Base-by-base conservation (phyloP, 1,140 invertebrate species). In the Leguminivora glycinivorella region DNA sequence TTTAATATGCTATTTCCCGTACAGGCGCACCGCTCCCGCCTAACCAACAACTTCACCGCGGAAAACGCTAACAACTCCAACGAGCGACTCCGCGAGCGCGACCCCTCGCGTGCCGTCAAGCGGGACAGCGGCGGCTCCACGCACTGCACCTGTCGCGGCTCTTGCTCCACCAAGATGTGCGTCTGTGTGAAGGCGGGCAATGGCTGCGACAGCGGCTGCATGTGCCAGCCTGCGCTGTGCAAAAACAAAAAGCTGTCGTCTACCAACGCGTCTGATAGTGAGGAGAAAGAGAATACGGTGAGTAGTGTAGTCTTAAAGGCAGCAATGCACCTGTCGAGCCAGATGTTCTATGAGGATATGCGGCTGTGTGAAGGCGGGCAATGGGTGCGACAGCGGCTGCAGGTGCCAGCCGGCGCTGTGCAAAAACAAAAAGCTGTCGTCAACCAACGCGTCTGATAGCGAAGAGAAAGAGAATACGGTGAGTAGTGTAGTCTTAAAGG, bases 131-230 rank as follows among this genome's bases (percentile, higher is more conserved):
- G 93, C 68, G 94, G 92, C 14, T 75, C 90, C 0, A 74, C 92
- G n/a, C 92, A 92, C 77, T 95, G 95, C 79, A 78, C 82, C 7
- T 95, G 95, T 75, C 94, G 94, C 82, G 93, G 92, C 3, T 90
- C 89, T 66, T 95, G 94, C 79, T 81, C 85, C 70, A 92, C 90
- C 24, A 92, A 92, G 70, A 72, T 93, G 19, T 95, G 94, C 83
- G 89, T 91, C 9, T 95, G 95, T 74, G 83, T 91, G 2, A 94
- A 94, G 81, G 79, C 90, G 22, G 81, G 76, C 1, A 68, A 70
- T 1, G 70, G 78, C 5, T 95, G 94, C 77, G 75, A 72, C 0
- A 74, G 81, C 26, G 70, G 76, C 4, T 95, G 94, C 74, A 92
- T 92, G 25, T 95, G 94, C 75, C 87, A 91, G 75, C 70, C 76